Percentiles rank a stretch among this genome's conserved stretches.
Conservation (phyloP, 2,113 vertebrate genomes). For the Gnathochromis pfefferi region DNA sequence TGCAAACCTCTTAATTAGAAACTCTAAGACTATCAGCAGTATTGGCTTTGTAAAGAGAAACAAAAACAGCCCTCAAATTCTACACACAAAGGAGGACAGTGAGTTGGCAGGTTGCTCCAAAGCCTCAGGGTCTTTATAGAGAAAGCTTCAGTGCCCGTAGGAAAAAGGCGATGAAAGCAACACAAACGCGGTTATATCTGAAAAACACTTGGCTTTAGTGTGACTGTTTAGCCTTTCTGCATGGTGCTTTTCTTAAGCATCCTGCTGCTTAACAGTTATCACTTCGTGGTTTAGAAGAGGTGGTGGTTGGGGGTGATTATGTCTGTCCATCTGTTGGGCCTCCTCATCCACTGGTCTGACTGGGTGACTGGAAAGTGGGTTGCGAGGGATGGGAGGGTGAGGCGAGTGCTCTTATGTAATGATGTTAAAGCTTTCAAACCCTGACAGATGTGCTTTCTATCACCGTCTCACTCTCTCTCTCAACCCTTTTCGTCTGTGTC, state of each 20-base stretch:
- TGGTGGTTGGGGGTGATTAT: neutral
- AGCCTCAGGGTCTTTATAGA: slow-evolving; percentile 15
- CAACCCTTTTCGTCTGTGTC: neutral
- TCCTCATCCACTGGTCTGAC: slow-evolving; percentile 33
- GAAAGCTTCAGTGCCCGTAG: neutral
- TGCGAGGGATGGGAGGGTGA: neutral
- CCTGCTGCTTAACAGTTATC: neutral
- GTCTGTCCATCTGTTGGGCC: slow-evolving; percentile 24
- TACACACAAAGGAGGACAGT: slow-evolving; percentile 38
- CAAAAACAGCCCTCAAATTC: neutral
- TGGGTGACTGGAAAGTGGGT: neutral
- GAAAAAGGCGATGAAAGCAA: neutral
- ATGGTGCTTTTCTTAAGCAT: neutral
- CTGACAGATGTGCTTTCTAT: slow-evolving; percentile 27
- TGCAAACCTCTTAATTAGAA: neutral
- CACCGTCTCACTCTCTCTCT: neutral
- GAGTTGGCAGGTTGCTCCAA: slow-evolving; percentile 50
- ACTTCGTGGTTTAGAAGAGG: neutral
- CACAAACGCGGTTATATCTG: neutral
- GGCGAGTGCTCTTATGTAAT: slow-evolving; percentile 32
- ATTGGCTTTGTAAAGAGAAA: neutral
- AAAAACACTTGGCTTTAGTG: neutral
- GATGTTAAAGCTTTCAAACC: slow-evolving; percentile 23
- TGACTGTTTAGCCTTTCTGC: neutral
- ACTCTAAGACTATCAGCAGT: neutral